Conservation (phyloP, 53 echinoderm and acorn worm species). For the Arbacia lixula region DNA sequence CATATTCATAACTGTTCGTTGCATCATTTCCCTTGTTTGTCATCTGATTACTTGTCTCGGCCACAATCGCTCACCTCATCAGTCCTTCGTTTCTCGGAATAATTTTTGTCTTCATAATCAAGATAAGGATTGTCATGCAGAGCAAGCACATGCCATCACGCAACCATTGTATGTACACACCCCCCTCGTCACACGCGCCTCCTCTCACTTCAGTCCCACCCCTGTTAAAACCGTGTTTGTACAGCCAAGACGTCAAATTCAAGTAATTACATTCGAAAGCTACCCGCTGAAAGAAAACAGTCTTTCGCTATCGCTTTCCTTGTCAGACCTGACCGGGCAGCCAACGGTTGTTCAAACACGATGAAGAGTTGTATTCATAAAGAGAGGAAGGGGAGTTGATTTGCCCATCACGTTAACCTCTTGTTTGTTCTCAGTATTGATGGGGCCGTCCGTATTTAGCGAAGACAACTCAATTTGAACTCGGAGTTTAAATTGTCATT, state of each 20-base stretch:
- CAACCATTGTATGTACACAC: not conserved
- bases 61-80: no score
- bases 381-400: slow-evolving; percentile 5
- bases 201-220: no score
- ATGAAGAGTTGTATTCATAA: not conserved
- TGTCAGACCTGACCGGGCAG: slow-evolving; percentile 3
- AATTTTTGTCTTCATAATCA: no score
- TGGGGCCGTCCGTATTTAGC: no score
- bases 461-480: no score
- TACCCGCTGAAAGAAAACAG: slow-evolving; percentile 19
- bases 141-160: no score
- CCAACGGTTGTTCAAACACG: slow-evolving; percentile 13
- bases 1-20: no score
- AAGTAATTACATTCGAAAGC: slow-evolving; percentile 37
- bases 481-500: no score
- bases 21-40: no score
- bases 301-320: slow-evolving; percentile 20
- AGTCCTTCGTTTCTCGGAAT: no score
- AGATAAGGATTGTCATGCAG: no score
- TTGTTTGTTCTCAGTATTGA: not conserved
- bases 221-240: slow-evolving; percentile 2
- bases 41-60: no score
- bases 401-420: slow-evolving; percentile 13
- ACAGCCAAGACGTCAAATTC: slow-evolving; percentile 23
- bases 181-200: not conserved